Evolutionary conservation across 2,888 invertebrate genomes (phyloP).

Genomic region (Carterocephalus palaemon): DNA sequence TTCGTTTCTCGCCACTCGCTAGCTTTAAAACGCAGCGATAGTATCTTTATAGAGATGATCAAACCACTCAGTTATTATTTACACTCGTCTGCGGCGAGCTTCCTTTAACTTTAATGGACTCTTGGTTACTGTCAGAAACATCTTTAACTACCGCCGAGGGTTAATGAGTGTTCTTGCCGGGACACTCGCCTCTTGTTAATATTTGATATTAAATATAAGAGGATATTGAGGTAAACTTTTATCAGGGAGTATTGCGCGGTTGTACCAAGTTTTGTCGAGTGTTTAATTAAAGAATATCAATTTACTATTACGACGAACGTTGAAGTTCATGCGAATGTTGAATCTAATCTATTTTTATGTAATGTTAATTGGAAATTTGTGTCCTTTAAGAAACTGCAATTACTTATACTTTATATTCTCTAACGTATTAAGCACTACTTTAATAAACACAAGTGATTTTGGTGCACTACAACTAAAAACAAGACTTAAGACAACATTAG

Average conservation of each 20-base stretch:
- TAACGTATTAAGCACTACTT: no score
- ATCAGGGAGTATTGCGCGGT: conserved; percentile 19
- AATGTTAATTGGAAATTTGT: no score
- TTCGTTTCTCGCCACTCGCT: background rate
- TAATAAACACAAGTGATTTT: no score
- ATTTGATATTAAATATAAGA: conserved; percentile 32
- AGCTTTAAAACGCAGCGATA: conserved; percentile 15
- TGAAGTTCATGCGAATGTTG: no score
- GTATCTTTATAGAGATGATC: conserved; percentile 24
- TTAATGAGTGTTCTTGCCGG: conserved; percentile 36
- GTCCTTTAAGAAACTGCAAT: no score
- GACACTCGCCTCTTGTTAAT: conserved; percentile 32
- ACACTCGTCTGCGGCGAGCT: conserved; percentile 40
- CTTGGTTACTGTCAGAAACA: conserved; percentile 45
- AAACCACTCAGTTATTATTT: conserved; percentile 53
- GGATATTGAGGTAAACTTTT: conserved; percentile 25
- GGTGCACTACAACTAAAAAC: no score
- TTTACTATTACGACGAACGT: background rate
- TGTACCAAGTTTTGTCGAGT: conserved; percentile 1
- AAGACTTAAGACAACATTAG: no score
- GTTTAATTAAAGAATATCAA: conserved; percentile 6
- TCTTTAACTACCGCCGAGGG: conserved; percentile 41
- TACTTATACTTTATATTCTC: no score
- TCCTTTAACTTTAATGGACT: conserved; percentile 49
- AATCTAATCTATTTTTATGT: no score